Evolutionary conservation across 2,797 vertebrate species (phyloP), one percentile per base, ranked within the genome.

Genomic region (Paguma larvata): DNA sequence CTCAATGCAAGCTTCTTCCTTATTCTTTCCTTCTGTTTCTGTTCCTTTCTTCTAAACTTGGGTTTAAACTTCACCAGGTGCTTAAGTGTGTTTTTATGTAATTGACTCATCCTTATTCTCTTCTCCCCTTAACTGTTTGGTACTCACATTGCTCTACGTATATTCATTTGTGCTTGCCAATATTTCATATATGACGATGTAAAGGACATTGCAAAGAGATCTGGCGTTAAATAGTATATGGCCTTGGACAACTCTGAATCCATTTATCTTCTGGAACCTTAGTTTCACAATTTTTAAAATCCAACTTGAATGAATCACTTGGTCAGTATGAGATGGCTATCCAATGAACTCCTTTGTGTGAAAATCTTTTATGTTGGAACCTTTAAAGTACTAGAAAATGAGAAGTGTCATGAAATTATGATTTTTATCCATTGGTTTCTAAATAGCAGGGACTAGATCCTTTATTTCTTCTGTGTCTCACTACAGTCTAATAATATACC

Each of bases 341-440:
- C 46, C 48, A 94, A 34, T 48, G 70, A 67, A 77, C 23, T 78
- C 46, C 16, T 78, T 41, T 48, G 38, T 32, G 14, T 84, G 34
- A 67, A 84, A 53, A 72, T 72, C 34, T 21, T 72, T 72, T 41
- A 77, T 89, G 34, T 59, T 44, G 23, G 34, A 56, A 56, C 30
- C 18, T 34, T 94, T 21, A 78, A 78, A 77, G 23, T 84, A 48
- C 9, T 90, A 23, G 68, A 51, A 89, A 83, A 83, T 78, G 38
- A 41, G 6, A 73, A 38, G 68, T 82, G 34, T 51, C 10, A 51
- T 10, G 63, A 51, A 75, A 38, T 83, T 53, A 67, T 84, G 21
- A 48, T 56, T 95, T 94, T 70, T 90, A 85, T 46, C 68, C 3
- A 59, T 94, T 89, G 46, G 8, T 75, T 77, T 89, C 38, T 84